These are phyloP conservation scores for Seriola rivoliana DNA, from an alignment of 2,113 vertebrate species.

Conservation along the genomic window DNA sequence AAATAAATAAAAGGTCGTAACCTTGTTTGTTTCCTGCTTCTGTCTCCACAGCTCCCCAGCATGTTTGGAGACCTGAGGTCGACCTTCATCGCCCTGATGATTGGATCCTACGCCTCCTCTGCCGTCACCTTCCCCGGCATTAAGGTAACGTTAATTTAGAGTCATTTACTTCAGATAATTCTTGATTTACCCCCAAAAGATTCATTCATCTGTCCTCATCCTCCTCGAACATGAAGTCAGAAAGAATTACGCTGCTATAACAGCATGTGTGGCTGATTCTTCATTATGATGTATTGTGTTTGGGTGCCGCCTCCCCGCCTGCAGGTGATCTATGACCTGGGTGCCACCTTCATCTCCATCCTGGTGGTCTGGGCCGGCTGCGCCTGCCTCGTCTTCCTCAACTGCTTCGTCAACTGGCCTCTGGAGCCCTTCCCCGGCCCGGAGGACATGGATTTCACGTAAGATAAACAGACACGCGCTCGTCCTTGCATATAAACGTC, in stretches of 20 bases:
- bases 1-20: too few species aligned
- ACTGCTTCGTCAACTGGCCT: conserved; percentile 99
- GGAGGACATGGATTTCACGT: conserved; percentile 99
- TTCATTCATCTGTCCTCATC: background rate
- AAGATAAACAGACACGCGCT: conserved; percentile 71
- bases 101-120: conserved; percentile 98
- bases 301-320: conserved; percentile 72
- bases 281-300: conserved; percentile 12
- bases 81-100: conserved; percentile 98
- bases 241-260: background rate
- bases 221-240: background rate
- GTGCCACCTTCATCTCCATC: conserved; percentile 92
- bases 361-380: conserved; percentile 94
- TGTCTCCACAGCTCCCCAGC: conserved; percentile 89
- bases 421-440: conserved; percentile 97
- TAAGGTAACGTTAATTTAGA: conserved; percentile 85
- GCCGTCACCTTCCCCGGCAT: conserved; percentile 98
- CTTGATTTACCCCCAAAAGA: background rate
- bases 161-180: background rate
- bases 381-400: conserved; percentile 95
- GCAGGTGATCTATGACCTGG: conserved; percentile 96
- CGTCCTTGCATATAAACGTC: background rate
- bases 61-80: conserved; percentile 99
- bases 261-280: conserved; percentile 31
- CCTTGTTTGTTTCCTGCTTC: too few species aligned